Conservation (phyloP, 2,797 vertebrate genomes). For the Thalassophryne amazonica region DNA sequence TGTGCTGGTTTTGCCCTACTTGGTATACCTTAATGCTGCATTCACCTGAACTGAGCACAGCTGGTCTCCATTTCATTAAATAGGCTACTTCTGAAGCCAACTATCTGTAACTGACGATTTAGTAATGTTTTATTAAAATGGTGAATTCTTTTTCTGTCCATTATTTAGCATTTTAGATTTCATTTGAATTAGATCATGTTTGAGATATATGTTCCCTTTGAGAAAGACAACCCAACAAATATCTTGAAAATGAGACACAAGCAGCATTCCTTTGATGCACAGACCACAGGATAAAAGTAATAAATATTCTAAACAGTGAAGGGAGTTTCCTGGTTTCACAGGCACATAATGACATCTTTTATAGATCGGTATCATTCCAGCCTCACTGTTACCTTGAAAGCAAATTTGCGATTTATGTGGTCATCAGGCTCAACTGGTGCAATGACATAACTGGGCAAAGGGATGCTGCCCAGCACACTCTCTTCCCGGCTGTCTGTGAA, state of each 20-base stretch:
- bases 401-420: conserved; percentile 95
- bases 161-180: too few species aligned
- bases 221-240: neutral
- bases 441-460: conserved; percentile 92
- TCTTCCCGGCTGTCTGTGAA: conserved; percentile 96
- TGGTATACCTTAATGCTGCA: too few species aligned
- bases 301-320: neutral
- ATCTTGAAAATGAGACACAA: neutral
- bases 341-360: neutral
- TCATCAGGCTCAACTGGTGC: conserved; percentile 91
- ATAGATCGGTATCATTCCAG: neutral
- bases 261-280: neutral
- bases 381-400: conserved; percentile 89
- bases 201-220: neutral
- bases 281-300: neutral
- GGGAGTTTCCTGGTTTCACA: neutral
- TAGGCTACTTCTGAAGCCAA: too few species aligned
- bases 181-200: too few species aligned
- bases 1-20: too few species aligned
- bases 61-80: too few species aligned
- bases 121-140: too few species aligned
- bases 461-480: conserved; percentile 92
- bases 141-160: too few species aligned
- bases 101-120: too few species aligned
- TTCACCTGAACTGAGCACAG: too few species aligned